phyloP scores from a whole-genome alignment of 2,113 vertebrate species.

The Urocynchramus pylzowi region DNA sequence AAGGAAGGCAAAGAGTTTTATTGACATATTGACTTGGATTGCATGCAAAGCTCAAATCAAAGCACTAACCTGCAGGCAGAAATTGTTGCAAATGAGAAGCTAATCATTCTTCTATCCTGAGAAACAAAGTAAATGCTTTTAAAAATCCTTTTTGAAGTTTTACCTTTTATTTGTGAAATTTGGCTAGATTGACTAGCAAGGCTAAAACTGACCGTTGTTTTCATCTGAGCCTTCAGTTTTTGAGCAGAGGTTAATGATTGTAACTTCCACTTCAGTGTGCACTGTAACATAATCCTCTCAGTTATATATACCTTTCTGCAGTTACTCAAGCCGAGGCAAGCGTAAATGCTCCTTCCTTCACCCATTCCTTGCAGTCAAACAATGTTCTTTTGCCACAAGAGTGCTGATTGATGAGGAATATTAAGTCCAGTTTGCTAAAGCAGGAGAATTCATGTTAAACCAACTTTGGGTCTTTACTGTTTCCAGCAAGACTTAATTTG shows the following conservation, averaged over 20 bases:
- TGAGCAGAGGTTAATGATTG: background rate
- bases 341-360: background rate
- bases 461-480: background rate
- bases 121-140: background rate
- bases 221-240: background rate
- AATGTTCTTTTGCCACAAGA: background rate
- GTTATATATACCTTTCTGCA: background rate
- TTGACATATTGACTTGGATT: background rate
- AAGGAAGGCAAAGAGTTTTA: background rate
- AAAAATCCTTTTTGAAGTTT: background rate
- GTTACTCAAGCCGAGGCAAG: background rate
- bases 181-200: background rate
- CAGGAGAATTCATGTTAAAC: background rate
- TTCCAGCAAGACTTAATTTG: background rate
- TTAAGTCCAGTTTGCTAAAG: background rate
- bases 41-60: background rate
- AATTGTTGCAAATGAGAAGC: background rate
- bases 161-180: background rate
- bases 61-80: background rate
- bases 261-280: background rate
- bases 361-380: background rate
- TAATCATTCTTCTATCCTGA: background rate
- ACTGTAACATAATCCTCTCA: background rate
- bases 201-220: background rate
- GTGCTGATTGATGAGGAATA: background rate